Evolutionary conservation across 2,797 vertebrate species (phyloP).

Genomic region (Orestias chungarensis): DNA sequence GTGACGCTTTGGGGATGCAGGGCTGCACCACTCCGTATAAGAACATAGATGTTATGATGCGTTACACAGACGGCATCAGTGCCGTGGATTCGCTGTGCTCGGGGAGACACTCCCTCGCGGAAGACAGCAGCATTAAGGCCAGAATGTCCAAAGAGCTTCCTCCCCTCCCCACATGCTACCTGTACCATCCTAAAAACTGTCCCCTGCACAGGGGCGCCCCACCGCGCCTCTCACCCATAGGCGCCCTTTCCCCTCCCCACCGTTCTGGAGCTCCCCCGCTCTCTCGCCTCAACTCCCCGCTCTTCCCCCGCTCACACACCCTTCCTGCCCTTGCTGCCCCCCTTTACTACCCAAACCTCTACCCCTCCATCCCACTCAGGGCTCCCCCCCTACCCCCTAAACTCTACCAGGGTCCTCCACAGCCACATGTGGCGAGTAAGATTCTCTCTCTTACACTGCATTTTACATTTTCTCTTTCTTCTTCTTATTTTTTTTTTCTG

Average conservation of each 20-base stretch:
- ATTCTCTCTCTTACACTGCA: constrained; percentile 55
- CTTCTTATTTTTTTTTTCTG: constrained; percentile 39
- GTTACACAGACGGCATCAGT: constrained; percentile 36
- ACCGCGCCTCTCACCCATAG: constrained; percentile 88
- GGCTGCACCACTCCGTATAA: constrained; percentile 80
- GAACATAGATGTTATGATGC: constrained; percentile 79
- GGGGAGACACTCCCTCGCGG: constrained; percentile 22
- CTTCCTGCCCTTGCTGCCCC: constrained; percentile 85
- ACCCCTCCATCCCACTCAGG: constrained; percentile 70
- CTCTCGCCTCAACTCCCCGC: constrained; percentile 84
- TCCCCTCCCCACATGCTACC: constrained; percentile 73
- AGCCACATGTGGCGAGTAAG: constrained; percentile 82
- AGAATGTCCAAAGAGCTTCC: constrained; percentile 69
- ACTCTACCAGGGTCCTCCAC: constrained; percentile 78
- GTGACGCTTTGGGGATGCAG: constrained; percentile 28
- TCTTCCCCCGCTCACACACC: constrained; percentile 89
- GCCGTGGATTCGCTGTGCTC: constrained; percentile 44
- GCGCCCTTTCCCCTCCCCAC: constrained; percentile 87
- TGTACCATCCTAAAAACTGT: constrained; percentile 83
- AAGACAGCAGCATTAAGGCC: constrained; percentile 43
- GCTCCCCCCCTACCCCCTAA: constrained; percentile 73
- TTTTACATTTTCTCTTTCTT: constrained; percentile 30
- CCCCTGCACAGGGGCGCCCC: constrained; percentile 81
- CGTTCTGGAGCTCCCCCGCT: constrained; percentile 77
- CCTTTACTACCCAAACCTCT: constrained; percentile 84